Conservation (phyloP, 2,888 invertebrate genomes). For the Orthosia incerta region DNA sequence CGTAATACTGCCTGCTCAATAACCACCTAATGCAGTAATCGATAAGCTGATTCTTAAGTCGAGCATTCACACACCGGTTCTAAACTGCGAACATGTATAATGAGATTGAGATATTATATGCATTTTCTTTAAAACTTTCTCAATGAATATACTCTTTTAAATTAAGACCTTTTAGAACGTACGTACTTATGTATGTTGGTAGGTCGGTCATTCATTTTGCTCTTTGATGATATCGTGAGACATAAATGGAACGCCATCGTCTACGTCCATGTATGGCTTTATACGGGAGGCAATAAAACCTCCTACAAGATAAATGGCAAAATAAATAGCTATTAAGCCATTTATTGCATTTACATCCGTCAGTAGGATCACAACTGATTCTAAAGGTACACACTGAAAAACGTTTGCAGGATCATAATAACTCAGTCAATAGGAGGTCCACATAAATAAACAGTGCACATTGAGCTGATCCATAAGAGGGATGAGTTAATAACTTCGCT, state of each 20-base stretch:
- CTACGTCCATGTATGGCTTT: constrained; percentile 1
- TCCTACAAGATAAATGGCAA: constrained; percentile 23
- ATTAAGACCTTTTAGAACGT: no score
- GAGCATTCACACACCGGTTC: constrained; percentile 23
- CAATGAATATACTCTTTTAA: no score
- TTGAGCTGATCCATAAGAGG: constrained; percentile 2
- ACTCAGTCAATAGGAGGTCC: constrained; percentile 16
- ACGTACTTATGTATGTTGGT: neutral
- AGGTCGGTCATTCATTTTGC: neutral
- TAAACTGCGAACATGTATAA: neutral
- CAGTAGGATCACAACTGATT: constrained; percentile 5
- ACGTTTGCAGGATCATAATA: constrained; percentile 26
- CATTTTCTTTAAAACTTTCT: neutral
- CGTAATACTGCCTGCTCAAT: constrained; percentile 58
- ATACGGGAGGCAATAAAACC: constrained; percentile 24
- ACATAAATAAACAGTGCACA: constrained; percentile 1
- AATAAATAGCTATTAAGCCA: constrained; percentile 30
- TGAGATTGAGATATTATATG: neutral
- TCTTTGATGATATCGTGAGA: neutral
- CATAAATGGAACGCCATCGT: neutral
- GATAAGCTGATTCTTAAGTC: constrained; percentile 56
- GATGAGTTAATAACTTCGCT: constrained; percentile 13
- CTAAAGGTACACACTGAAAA: constrained; percentile 21
- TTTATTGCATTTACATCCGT: constrained; percentile 10
- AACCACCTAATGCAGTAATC: constrained; percentile 64